Evolutionary conservation across 2,888 invertebrate genomes (phyloP), one percentile per base, ranked within the genome.

Genomic region (Cataglyphis altisquamis): DNA sequence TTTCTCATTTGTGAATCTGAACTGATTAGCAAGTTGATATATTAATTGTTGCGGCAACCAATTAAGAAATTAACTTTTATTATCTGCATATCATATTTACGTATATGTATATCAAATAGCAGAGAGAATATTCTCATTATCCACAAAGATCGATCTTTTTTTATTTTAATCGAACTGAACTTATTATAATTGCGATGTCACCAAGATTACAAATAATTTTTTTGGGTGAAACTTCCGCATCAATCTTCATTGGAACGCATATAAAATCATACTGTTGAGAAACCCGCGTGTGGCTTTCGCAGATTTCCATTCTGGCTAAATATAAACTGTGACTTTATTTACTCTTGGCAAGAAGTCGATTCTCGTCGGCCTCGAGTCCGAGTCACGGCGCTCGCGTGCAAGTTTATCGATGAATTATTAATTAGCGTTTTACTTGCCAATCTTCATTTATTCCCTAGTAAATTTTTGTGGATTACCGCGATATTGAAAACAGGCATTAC

Each of bases 321-420:
- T 90, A 90, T 90, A 90, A 87, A 85, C 84, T 55, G 62, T 41
- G 75, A 82, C 83, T 89, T 89, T 86, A 88, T 89, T 89, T 89
- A 86, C 88, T 89, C 85, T 84, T 89, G 89, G 86, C 88, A 89
- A 88, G 80, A 66, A 67, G 78, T 83, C 84, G 88, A 66, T 57
- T 62, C 81, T 70, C 70, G 77, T 57, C 63, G 81, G 41, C 78
- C 67, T 81, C 85, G 84, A 67, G 75, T 1, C 48, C 74, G 70
- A 18, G n/a, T 32, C n/a, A 55, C 67, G 63, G 39, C 70, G 73
- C 55, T 83, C 48, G 55, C 41, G n/a, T 39, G 63, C 57, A 62
- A 70, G 48, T 60, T 36, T 81, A 68, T 74, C 68, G 60, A 81
- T 81, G 85, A 73, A 74, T 84, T 83, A 74, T 85, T 74, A 82